phyloP scores from a whole-genome alignment of 2,113 vertebrate species.

The Hypomesus transpacificus region DNA sequence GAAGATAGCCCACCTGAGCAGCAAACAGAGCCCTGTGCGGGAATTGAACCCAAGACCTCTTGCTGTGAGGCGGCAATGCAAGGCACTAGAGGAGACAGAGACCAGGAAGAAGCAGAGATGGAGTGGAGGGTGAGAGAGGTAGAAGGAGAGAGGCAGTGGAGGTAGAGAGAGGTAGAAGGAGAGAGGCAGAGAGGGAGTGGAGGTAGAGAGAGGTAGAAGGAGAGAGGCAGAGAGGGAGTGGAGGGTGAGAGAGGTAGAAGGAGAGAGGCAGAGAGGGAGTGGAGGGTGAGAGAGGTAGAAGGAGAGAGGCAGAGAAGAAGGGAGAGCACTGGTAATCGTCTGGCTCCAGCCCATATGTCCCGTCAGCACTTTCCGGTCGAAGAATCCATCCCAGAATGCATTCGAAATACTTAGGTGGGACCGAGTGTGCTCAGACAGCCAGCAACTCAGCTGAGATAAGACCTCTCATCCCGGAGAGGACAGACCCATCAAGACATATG shows the following conservation, averaged over 20 bases:
- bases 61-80: too few species aligned
- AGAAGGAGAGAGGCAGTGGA: not conserved
- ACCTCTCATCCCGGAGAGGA: not conserved
- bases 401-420: conserved; percentile 15
- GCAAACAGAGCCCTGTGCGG: too few species aligned
- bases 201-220: too few species aligned
- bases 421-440: not conserved
- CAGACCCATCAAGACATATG: not conserved
- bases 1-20: too few species aligned
- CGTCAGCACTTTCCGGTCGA: conserved; percentile 23
- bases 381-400: conserved; percentile 25
- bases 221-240: not conserved
- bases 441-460: too few species aligned
- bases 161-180: too few species aligned
- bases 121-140: not conserved
- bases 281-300: too few species aligned
- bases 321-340: not conserved
- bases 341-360: not conserved
- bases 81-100: too few species aligned
- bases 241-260: not conserved
- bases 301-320: not conserved
- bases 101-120: not conserved
- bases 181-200: too few species aligned
- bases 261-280: not conserved
- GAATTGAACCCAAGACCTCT: too few species aligned